These are phyloP conservation scores for Falco punctatus DNA, from an alignment of 2,113 vertebrate species.

Conservation along the genomic window DNA sequence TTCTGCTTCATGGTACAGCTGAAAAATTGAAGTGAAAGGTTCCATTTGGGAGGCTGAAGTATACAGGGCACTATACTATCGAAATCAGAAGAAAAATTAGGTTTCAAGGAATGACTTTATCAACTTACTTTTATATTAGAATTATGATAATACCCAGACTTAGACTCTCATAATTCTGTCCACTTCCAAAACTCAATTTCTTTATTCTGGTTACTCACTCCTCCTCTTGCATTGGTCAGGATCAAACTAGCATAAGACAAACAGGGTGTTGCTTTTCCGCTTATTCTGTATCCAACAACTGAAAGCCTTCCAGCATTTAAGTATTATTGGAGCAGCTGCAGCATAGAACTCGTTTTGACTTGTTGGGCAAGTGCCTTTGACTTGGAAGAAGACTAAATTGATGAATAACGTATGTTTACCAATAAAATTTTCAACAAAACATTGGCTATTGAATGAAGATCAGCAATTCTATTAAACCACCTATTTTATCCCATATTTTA, in stretches of 20 bases:
- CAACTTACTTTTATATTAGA: background rate
- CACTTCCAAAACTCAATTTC: background rate
- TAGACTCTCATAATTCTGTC: background rate
- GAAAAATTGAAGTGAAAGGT: background rate
- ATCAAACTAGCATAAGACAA: background rate
- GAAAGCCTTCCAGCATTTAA: conserved; percentile 42
- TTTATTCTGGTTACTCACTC: background rate
- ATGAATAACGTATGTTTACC: conserved; percentile 41
- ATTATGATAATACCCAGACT: background rate
- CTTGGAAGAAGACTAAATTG: conserved; percentile 31
- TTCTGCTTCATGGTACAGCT: background rate
- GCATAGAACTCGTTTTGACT: conserved; percentile 36
- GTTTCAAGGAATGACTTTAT: background rate
- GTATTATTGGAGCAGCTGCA: conserved; percentile 30
- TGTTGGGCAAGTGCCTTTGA: conserved; percentile 19
- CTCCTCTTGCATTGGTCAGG: background rate
- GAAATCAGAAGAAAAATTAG: background rate
- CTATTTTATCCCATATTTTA: background rate
- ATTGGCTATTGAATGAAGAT: background rate
- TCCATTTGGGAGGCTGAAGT: background rate
- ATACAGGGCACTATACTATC: background rate
- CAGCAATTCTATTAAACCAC: background rate
- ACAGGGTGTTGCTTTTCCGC: background rate
- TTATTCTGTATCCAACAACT: background rate
- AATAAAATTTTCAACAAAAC: background rate